Evolutionary conservation across 2,797 vertebrate species (phyloP).

Genomic region (Pempheris klunzingeri): DNA sequence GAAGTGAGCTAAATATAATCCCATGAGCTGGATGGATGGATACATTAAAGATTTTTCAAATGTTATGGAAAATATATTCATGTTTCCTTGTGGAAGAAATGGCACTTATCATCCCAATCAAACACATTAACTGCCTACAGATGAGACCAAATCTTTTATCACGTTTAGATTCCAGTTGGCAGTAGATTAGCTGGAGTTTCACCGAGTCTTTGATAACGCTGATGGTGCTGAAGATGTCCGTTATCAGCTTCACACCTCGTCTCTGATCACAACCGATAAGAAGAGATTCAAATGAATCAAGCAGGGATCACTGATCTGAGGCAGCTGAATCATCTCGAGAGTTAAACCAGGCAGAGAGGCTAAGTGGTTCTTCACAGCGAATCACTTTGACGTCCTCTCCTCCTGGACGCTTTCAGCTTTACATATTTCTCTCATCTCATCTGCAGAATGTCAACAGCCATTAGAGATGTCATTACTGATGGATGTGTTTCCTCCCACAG

Average conservation of each 20-base stretch:
- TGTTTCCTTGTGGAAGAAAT: background rate
- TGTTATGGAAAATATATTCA: slow-evolving; percentile 2
- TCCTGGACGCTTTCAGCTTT: slow-evolving; percentile 40
- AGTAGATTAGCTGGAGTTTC: slow-evolving; percentile 21
- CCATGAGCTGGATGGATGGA: no score
- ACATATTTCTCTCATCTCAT: slow-evolving; percentile 46
- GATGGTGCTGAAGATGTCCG: slow-evolving; percentile 35
- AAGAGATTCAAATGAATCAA: slow-evolving; percentile 39
- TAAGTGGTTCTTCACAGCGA: slow-evolving; percentile 60
- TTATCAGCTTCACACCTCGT: slow-evolving; percentile 24
- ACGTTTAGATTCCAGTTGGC: slow-evolving; percentile 12
- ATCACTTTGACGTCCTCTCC: slow-evolving; percentile 40
- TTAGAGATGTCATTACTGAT: slow-evolving; percentile 48
- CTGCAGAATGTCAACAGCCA: slow-evolving; percentile 30
- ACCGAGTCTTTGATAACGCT: slow-evolving; percentile 13
- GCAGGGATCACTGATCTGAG: slow-evolving; percentile 37
- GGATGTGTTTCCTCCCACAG: slow-evolving; percentile 53
- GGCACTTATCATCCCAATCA: slow-evolving; percentile 15
- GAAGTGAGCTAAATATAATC: background rate
- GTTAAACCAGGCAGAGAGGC: slow-evolving; percentile 51
- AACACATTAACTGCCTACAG: slow-evolving; percentile 11
- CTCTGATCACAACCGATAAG: slow-evolving; percentile 40
- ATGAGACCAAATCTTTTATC: slow-evolving; percentile 5
- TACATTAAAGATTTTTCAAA: slow-evolving; percentile 13
- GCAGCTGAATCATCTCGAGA: slow-evolving; percentile 33